A percentile compares a stretch with the other conserved stretches of the same genome.
Conservation (phyloP, 1,140 invertebrate species). For the Dinothrombium tinctorium region DNA sequence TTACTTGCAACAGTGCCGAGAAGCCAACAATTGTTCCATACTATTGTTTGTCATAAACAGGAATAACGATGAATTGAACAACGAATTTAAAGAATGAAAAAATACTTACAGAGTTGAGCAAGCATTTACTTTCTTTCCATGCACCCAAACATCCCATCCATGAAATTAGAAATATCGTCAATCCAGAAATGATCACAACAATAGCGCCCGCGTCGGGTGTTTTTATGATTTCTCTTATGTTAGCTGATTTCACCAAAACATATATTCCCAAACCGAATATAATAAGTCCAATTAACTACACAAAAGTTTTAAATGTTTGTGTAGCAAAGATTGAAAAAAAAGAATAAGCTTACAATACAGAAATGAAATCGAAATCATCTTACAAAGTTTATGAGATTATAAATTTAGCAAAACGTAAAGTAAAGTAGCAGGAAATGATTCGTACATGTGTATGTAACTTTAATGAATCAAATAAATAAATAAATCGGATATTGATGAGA, state of each 20-base stretch:
- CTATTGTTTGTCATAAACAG: not conserved
- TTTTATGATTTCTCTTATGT: not conserved
- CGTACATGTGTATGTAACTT: no score
- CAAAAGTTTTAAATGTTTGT: no score
- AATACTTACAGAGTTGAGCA: slow-evolving; percentile 25
- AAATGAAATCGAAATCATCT: no score
- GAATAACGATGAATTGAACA: no score
- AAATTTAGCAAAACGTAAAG: no score
- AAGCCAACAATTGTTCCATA: not conserved
- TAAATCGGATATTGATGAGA: no score
- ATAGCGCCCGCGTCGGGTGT: slow-evolving; percentile 23
- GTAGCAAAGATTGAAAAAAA: no score
- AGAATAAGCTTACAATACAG: no score
- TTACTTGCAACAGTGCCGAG: not conserved
- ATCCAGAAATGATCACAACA: slow-evolving; percentile 24
- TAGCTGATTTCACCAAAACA: not conserved
- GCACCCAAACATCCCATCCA: slow-evolving; percentile 29
- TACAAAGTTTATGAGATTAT: no score
- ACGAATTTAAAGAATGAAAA: not conserved
- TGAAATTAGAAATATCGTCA: slow-evolving; percentile 23
- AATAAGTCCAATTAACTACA: not conserved
- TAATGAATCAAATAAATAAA: no score
- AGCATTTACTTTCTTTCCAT: slow-evolving; percentile 25
- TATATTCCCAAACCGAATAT: not conserved
- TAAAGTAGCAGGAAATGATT: no score